Percentiles rank a stretch among this genome's conserved stretches.
These are phyloP conservation scores for Nysson spinosus DNA, from an alignment of 2,888 invertebrate species.

Conservation along the genomic window DNA sequence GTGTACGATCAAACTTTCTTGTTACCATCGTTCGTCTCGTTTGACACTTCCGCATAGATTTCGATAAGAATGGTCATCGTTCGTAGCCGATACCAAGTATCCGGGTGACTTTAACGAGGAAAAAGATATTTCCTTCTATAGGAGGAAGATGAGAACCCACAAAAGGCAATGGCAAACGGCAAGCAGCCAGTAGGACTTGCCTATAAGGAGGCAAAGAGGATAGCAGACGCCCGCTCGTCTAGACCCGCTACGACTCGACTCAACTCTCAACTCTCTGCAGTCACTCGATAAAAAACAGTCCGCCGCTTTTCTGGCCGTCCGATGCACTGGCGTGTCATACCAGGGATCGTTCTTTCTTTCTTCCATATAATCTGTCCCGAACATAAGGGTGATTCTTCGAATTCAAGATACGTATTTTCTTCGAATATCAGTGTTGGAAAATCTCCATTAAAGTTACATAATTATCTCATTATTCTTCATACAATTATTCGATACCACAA, in stretches of 20 bases:
- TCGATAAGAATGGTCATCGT: conserved; percentile 16
- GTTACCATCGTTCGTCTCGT: conserved; percentile 6
- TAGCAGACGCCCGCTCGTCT: conserved; percentile 66
- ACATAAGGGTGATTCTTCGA: too few relatives aligned
- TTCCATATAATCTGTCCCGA: not conserved
- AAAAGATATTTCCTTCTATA: conserved; percentile 42
- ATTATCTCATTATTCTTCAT: too few relatives aligned
- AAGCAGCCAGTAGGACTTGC: conserved; percentile 34
- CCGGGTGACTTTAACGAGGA: conserved; percentile 46
- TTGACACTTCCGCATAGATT: conserved; percentile 31
- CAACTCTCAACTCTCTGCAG: conserved; percentile 67
- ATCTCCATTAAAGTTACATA: too few relatives aligned
- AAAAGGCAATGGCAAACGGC: conserved; percentile 37
- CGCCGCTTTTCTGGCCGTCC: conserved; percentile 65
- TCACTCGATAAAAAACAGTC: conserved; percentile 71
- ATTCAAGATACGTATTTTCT: not conserved
- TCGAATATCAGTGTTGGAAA: too few relatives aligned
- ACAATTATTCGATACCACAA: too few relatives aligned
- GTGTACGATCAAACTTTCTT: conserved; percentile 10
- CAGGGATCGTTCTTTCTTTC: not conserved
- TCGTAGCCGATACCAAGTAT: conserved; percentile 38
- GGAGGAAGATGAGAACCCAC: conserved; percentile 28
- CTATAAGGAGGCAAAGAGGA: conserved; percentile 58
- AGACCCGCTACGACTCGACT: conserved; percentile 64
- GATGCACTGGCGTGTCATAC: conserved; percentile 59